phyloP scores from a whole-genome alignment of 2,113 vertebrate species.

The Sinocyclocheilus maitianheensis region DNA sequence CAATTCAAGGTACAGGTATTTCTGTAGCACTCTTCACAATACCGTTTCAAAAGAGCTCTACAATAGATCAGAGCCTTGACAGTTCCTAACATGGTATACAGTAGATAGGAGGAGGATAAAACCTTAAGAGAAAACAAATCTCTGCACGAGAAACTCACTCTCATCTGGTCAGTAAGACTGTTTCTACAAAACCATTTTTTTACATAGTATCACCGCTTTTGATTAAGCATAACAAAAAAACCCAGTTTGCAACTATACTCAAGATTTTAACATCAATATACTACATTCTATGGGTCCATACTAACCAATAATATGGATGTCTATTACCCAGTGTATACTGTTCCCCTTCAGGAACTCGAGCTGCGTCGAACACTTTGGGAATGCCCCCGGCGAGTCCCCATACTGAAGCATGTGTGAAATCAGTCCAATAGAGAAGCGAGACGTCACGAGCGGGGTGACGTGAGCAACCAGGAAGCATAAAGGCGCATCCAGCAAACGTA shows the following conservation, averaged over 20 bases:
- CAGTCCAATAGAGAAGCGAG: too few species aligned
- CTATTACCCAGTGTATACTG: not conserved
- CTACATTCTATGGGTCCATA: not conserved
- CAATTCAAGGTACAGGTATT: not conserved
- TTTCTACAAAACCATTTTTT: not conserved
- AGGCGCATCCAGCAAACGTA: too few species aligned
- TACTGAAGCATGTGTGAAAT: too few species aligned
- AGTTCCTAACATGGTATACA: not conserved
- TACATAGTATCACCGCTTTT: not conserved
- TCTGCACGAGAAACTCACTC: not conserved
- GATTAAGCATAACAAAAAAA: not conserved
- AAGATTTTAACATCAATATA: not conserved
- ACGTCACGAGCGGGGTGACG: too few species aligned
- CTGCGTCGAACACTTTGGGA: too few species aligned
- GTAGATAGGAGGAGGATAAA: constrained; percentile 1
- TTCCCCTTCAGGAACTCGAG: too few species aligned
- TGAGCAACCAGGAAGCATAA: too few species aligned
- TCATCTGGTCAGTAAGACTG: not conserved
- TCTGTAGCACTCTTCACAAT: not conserved
- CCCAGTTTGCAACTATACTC: too few species aligned
- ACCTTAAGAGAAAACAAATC: constrained; percentile 38
- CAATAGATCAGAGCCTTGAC: not conserved
- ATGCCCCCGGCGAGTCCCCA: too few species aligned
- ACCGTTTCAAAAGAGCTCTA: not conserved
- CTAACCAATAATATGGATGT: not conserved